These are phyloP conservation scores for Neoascia interrupta DNA, from an alignment of 2,888 invertebrate genomes.

Conservation along the genomic window DNA sequence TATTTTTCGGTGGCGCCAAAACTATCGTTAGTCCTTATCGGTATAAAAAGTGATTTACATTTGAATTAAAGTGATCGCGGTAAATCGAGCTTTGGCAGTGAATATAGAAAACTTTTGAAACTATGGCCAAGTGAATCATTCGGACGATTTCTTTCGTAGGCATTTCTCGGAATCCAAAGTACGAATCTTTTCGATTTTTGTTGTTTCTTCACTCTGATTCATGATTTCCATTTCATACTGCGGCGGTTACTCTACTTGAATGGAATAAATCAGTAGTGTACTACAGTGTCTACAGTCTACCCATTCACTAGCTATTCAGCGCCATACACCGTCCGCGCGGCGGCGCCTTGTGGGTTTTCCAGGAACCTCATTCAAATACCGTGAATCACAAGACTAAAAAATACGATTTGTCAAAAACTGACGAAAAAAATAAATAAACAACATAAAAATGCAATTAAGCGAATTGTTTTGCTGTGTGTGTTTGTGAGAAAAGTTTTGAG, in stretches of 20 bases:
- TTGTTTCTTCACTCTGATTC: constrained; percentile 36
- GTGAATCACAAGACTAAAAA: constrained; percentile 39
- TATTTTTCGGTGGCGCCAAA: constrained; percentile 23
- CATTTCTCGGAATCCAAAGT: constrained; percentile 60
- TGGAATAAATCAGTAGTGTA: constrained; percentile 21
- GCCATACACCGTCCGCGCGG: constrained; percentile 7
- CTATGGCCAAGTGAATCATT: constrained; percentile 55
- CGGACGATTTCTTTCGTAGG: constrained; percentile 52
- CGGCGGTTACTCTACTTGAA: constrained; percentile 37
- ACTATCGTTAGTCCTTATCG: not conserved
- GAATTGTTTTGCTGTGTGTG: constrained; percentile 27
- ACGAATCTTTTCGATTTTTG: constrained; percentile 27
- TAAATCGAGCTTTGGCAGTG: constrained; percentile 28
- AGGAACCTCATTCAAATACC: constrained; percentile 40
- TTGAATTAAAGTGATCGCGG: constrained; percentile 15
- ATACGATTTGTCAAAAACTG: too few relatives aligned
- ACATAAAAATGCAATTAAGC: constrained; percentile 43
- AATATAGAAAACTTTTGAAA: constrained; percentile 2
- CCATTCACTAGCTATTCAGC: constrained; percentile 17
- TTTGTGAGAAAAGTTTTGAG: constrained; percentile 34
- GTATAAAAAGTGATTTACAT: not conserved
- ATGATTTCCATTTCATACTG: constrained; percentile 26
- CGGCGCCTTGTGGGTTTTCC: constrained; percentile 57
- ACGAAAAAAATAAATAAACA: not conserved
- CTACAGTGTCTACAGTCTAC: constrained; percentile 23